Evolutionary conservation across 1,140 invertebrate genomes (phyloP).

Genomic region (Aphidius gifuensis): DNA sequence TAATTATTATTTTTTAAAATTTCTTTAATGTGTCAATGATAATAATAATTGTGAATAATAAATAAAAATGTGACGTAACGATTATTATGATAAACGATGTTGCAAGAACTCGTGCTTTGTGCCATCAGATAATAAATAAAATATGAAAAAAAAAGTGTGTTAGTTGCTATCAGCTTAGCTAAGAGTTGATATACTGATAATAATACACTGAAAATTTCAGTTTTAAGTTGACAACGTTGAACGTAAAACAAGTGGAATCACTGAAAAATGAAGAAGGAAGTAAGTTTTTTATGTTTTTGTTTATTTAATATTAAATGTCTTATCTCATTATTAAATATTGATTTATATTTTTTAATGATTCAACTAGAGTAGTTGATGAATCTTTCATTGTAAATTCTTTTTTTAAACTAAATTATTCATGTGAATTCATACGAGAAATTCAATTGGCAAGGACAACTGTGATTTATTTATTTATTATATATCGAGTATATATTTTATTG

Average conservation of each 20-base stretch:
- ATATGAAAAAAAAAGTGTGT: slow-evolving; percentile 22
- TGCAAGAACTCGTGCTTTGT: slow-evolving; percentile 19
- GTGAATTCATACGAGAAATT: too few relatives aligned
- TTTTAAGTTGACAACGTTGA: slow-evolving; percentile 12
- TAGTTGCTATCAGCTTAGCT: slow-evolving; percentile 23
- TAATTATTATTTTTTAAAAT: too few relatives aligned
- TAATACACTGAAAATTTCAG: slow-evolving; percentile 24
- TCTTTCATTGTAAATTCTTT: too few relatives aligned
- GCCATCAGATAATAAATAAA: slow-evolving; percentile 38
- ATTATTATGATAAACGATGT: slow-evolving; percentile 36
- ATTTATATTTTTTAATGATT: too few relatives aligned
- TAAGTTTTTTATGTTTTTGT: slow-evolving; percentile 24
- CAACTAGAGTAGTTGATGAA: too few relatives aligned
- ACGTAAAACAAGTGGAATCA: not conserved
- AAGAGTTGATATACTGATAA: slow-evolving; percentile 27
- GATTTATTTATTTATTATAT: too few relatives aligned
- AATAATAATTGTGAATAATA: not conserved
- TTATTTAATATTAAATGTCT: not conserved
- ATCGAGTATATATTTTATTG: too few relatives aligned
- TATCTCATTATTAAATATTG: not conserved
- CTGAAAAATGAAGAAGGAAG: slow-evolving; percentile 39
- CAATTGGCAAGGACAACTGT: too few relatives aligned
- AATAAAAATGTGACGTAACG: slow-evolving; percentile 31
- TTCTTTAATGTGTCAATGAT: not conserved
- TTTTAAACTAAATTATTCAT: too few relatives aligned